phyloP scores from a whole-genome alignment of 2,797 vertebrate genomes.

The Cossypha polioptera region DNA sequence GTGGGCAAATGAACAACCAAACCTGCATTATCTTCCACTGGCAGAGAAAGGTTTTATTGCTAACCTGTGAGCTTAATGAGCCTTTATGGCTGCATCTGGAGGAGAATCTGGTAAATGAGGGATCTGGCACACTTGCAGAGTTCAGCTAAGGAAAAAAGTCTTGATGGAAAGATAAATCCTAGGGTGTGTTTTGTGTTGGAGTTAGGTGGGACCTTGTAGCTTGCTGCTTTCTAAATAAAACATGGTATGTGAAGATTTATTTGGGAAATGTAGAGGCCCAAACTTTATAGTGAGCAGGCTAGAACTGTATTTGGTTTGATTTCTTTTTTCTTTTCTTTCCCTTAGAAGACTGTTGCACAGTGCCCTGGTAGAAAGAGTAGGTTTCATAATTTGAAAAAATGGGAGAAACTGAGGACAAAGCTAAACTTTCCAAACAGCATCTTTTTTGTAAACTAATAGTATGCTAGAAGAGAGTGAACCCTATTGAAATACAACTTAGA shows the following conservation, averaged over 20 bases:
- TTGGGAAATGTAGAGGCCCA: background rate
- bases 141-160: background rate
- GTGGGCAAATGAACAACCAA: background rate
- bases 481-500: background rate
- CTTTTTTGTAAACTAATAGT: background rate
- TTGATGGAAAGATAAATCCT: background rate
- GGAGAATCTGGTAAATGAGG: background rate
- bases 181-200: background rate
- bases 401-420: background rate
- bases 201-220: background rate
- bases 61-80: background rate
- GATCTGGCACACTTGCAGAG: background rate
- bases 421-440: background rate
- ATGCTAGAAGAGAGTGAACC: background rate
- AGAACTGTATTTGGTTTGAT: background rate
- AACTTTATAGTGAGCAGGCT: background rate
- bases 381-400: background rate
- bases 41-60: background rate
- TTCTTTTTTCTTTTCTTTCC: background rate
- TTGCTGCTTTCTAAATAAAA: background rate
- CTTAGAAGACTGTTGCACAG: background rate
- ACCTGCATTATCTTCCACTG: background rate
- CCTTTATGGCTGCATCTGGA: background rate
- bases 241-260: background rate
- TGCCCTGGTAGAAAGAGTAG: background rate